These are phyloP conservation scores for Microtus richardsoni DNA, from an alignment of 2,113 vertebrate genomes.

Conservation along the genomic window DNA sequence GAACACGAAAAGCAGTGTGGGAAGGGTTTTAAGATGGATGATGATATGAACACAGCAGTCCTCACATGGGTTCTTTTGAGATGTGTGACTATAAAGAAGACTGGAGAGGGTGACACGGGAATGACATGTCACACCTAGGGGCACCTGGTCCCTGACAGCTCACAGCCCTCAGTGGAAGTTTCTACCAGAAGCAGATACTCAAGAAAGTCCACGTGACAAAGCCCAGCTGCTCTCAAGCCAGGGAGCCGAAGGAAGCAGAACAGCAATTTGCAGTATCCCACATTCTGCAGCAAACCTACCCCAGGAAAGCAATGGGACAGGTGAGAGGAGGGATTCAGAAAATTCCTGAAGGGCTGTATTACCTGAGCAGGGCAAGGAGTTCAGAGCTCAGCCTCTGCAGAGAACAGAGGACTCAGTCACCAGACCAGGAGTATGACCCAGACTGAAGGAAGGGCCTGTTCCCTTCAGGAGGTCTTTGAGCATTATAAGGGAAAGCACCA, in stretches of 20 bases:
- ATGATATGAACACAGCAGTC: neutral
- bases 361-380: neutral
- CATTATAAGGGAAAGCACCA: neutral
- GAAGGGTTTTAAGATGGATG: neutral
- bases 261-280: neutral
- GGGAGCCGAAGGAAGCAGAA: neutral
- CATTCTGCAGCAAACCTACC: neutral
- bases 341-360: neutral
- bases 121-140: neutral
- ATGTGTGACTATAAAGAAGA: neutral
- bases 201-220: accelerated
- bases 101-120: neutral
- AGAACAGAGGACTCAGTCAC: neutral
- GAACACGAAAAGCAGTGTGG: neutral
- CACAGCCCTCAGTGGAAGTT: too few species aligned
- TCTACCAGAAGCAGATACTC: neutral
- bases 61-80: neutral
- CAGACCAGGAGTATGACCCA: neutral
- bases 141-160: neutral
- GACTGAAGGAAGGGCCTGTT: neutral
- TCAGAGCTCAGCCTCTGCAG: neutral
- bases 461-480: neutral
- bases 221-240: neutral
- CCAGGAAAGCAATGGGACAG: neutral
- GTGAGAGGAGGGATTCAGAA: neutral